These are phyloP conservation scores for Cheilosia scutellata DNA, from an alignment of 2,888 invertebrate genomes.

Conservation along the genomic window DNA sequence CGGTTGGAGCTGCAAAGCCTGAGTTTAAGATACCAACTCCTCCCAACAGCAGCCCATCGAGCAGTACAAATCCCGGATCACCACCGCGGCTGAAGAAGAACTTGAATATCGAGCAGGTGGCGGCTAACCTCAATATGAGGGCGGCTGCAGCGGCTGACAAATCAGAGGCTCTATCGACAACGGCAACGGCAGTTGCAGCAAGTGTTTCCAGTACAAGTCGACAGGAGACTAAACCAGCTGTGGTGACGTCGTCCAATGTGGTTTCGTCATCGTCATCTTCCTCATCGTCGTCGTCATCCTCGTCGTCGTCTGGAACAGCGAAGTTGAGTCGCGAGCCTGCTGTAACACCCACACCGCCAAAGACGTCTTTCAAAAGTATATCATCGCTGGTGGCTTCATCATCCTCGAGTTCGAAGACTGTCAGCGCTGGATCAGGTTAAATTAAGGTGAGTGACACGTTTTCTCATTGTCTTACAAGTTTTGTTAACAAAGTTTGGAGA, in stretches of 20 bases:
- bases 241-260: slow-evolving; percentile 74
- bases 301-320: slow-evolving; percentile 26
- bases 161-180: slow-evolving; percentile 79
- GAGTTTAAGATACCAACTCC: slow-evolving; percentile 65
- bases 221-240: slow-evolving; percentile 49
- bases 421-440: slow-evolving; percentile 70
- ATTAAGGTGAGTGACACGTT: slow-evolving; percentile 47
- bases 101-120: slow-evolving; percentile 83
- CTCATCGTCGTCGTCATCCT: slow-evolving; percentile 10
- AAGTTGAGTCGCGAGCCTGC: slow-evolving; percentile 38
- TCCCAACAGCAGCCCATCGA: slow-evolving; percentile 49
- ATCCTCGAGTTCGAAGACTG: slow-evolving; percentile 56
- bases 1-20: slow-evolving; percentile 42
- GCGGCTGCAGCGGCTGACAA: slow-evolving; percentile 80
- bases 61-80: slow-evolving; percentile 67
- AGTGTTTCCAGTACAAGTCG: slow-evolving; percentile 59
- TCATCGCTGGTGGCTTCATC: slow-evolving; percentile 73
- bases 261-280: slow-evolving; percentile 65
- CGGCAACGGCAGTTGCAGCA: slow-evolving; percentile 62
- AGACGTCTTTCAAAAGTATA: slow-evolving; percentile 76
- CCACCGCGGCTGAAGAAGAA: slow-evolving; percentile 80
- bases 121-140: slow-evolving; percentile 82
- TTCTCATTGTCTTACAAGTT: neutral
- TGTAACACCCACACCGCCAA: slow-evolving; percentile 52
- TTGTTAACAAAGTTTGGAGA: no score